These are phyloP conservation scores for Geococcyx californianus DNA, from an alignment of 2,113 vertebrate genomes.

Conservation along the genomic window DNA sequence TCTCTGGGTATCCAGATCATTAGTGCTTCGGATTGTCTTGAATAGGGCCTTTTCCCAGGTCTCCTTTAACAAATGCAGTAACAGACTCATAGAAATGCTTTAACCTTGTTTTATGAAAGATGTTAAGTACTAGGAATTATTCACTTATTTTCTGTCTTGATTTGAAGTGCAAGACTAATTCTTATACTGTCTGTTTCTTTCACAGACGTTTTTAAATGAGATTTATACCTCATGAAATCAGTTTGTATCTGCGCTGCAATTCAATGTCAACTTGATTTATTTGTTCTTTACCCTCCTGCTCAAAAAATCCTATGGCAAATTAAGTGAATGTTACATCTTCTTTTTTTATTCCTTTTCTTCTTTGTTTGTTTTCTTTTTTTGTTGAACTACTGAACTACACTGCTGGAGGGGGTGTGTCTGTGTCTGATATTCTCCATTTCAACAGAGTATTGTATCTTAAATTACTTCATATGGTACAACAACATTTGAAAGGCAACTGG, in stretches of 20 bases:
- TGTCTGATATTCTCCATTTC: conserved; percentile 35
- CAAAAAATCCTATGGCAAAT: conserved; percentile 43
- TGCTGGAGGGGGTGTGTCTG: conserved; percentile 19
- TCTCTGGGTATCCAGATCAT: background rate
- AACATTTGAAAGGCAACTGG: conserved; percentile 17
- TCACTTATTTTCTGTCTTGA: conserved; percentile 15
- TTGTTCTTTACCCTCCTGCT: conserved; percentile 34
- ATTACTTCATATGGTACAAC: conserved; percentile 14
- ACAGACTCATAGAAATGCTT: background rate
- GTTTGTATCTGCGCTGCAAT: conserved; percentile 34
- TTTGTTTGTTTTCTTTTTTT: background rate
- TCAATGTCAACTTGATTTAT: conserved; percentile 56
- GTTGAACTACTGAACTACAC: background rate
- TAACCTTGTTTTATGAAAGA: background rate
- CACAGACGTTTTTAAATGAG: conserved; percentile 31
- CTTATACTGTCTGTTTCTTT: conserved; percentile 27
- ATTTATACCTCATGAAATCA: conserved; percentile 55
- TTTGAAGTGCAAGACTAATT: conserved; percentile 18
- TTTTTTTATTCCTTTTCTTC: background rate
- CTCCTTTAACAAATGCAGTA: background rate
- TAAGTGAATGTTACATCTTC: background rate
- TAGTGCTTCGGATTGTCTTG: background rate
- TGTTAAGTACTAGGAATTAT: background rate
- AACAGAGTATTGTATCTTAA: background rate
- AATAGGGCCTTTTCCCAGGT: background rate